These are phyloP conservation scores for Clitarchus hookeri DNA, from an alignment of 2,888 invertebrate species.

Conservation along the genomic window DNA sequence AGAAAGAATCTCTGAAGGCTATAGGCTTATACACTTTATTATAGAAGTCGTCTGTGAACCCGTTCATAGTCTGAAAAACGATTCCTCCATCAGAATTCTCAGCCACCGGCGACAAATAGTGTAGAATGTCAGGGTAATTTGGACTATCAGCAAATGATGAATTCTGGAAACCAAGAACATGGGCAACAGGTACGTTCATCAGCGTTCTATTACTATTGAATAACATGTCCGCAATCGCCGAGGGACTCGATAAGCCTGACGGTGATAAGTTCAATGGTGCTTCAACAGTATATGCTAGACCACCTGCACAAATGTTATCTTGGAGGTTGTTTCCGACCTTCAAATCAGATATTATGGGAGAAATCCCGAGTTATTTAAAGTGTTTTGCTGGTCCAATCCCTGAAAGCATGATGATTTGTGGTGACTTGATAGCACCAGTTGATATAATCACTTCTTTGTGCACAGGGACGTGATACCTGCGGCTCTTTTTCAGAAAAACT, in stretches of 20 bases:
- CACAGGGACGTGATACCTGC: conserved; percentile 41
- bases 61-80: conserved; percentile 48
- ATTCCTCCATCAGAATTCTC: not conserved
- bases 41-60: conserved; percentile 50
- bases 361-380: conserved; percentile 11
- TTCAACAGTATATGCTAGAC: not conserved
- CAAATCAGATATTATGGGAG: not conserved
- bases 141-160: not conserved
- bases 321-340: conserved; percentile 46
- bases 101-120: not conserved
- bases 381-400: conserved; percentile 26
- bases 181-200: not conserved
- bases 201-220: not conserved
- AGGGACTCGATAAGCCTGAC: not conserved
- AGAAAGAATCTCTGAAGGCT: not conserved
- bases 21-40: not conserved
- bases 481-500: conserved; percentile 62
- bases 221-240: not conserved
- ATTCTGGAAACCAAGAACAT: not conserved
- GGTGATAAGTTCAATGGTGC: not conserved
- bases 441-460: conserved; percentile 26
- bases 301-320: conserved; percentile 54
- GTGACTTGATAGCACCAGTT: conserved; percentile 18
- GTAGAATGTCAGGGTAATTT: conserved; percentile 2
- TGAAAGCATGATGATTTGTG: conserved; percentile 29